Evolutionary conservation across 2,113 vertebrate species (phyloP), one percentile per base, ranked within the genome.

Genomic region (Pampusana beccarii): DNA sequence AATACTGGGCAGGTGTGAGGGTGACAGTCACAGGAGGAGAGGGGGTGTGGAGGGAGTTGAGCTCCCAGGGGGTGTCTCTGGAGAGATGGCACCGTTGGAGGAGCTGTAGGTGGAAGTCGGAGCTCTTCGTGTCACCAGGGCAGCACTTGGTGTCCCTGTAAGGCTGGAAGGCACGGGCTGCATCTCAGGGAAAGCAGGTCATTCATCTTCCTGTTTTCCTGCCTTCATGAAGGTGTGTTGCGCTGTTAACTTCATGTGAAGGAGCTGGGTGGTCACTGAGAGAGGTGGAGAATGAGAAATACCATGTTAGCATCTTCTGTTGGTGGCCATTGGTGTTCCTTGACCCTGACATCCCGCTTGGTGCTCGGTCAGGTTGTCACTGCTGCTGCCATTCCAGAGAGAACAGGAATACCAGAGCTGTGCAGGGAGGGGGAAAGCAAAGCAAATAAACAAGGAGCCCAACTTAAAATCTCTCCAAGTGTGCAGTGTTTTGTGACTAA

Each of bases 401-500:
- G 34, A 54, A 23, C 42, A 46, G 50, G 40, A 73, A 26, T 36
- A 60, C 20, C 51, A 72, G 50, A 86, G 78, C 80, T 42, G 46
- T 14, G 16, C 50, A 74, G 57, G 79, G 69, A 90, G 80, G 51
- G 64, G 36, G 58, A 61, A 62, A 82, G 34, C 56, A 85, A 79
- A 84, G 84, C 54, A 93, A 95, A 88, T 81, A 95, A 97, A 95
- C 70, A 90, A 86, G 67, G 74, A 88, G 54, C 4, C 4, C 60
- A 86, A 81, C 94, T 94, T 93, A 75, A 95, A 95, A 93, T 62
- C 80, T 73, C 75, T 84, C 51, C 34, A 86, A 91, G 67, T 69
- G 62, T 80, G 83, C 93, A 91, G 85, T 88, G 74, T 94, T 85
- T 93, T 96, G 92, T 88, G 92, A 94, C 97, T 95, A 94, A 90